Base-by-base conservation (phyloP, 2,113 vertebrate species). In the Lipophrys pholis region DNA sequence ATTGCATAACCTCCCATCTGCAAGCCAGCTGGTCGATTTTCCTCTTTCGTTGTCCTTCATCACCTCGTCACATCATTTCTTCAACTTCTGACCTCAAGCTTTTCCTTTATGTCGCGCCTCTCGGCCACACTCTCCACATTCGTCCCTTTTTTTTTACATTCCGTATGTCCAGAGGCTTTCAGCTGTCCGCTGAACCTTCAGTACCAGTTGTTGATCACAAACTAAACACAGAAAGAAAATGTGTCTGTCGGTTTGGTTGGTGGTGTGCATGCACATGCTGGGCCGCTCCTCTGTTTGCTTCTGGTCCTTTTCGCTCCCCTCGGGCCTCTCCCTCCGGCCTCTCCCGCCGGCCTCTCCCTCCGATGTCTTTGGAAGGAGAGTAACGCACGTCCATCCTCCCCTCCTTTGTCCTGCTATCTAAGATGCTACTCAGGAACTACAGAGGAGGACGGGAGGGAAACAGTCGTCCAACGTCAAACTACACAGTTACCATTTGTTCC, bases 231-330 rank as follows among this genome's bases (percentile, higher is more conserved):
- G 72, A 87, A 87, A 87, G 80, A 84, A 81, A 91, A 86, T 69
- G 83, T 90, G 85, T 82, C 68, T 6, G 72, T 92, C 57, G 71
- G 73, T 79, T 88, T 76, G 89, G 86, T 87, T 79, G 84, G 83
- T 90, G 95, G 85, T 96, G 94, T 94, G 95, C 98, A 99, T 99
- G 98, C 98, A 99, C 98, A 99, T 99, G 98, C 97, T 95, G 94
- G 94, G 94, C 92, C 91, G 93, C 72, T 87, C 72, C 76, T 76
- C 53, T 9, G 11, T 55, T 67, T 45, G 55, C 59, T 64, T 75
- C 78, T 51, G 76, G 15, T 68, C 58, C 46, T 46, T 35, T 52
- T 62, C 53, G 54, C 49, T 55, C n/a, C 53, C 52, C 38, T 58
- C 35, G 61, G 2, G 21, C 21, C 57, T 30, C 15, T 36, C 42